Evolutionary conservation across 2,113 vertebrate species (phyloP).

Genomic region (Galemys pyrenaicus): DNA sequence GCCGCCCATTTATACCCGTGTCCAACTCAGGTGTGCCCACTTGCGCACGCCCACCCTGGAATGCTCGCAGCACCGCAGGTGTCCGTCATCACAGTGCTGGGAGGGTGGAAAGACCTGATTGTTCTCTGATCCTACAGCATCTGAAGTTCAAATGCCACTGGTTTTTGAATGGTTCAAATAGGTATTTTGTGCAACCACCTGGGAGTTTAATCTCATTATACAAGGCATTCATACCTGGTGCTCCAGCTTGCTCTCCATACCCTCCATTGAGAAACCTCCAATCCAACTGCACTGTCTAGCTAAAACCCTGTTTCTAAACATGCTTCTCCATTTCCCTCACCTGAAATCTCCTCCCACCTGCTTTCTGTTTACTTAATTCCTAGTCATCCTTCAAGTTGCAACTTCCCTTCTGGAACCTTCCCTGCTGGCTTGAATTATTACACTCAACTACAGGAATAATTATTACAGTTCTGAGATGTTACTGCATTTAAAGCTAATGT

Average conservation of each 20-base stretch:
- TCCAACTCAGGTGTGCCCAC: too few species aligned
- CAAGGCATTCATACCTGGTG: neutral
- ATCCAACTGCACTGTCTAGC: neutral
- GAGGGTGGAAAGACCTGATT: too few species aligned
- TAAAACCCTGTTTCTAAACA: neutral
- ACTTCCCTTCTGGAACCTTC: neutral
- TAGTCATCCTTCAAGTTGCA: neutral
- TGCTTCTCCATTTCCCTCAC: neutral
- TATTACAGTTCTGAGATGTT: neutral
- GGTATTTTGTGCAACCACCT: neutral
- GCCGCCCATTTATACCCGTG: too few species aligned
- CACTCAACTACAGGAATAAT: neutral
- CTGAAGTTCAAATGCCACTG: neutral
- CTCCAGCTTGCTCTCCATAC: neutral
- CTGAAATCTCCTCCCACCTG: neutral
- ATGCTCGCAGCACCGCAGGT: too few species aligned
- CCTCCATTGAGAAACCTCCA: neutral
- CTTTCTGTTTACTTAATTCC: neutral
- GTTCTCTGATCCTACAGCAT: too few species aligned
- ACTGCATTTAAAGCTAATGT: conserved; percentile 21
- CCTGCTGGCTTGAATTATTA: neutral
- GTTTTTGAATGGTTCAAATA: neutral
- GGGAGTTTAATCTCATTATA: neutral
- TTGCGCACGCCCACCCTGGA: too few species aligned
- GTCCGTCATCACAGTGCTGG: too few species aligned